Base-by-base conservation (phyloP, 1,140 invertebrate genomes). In the Oscheius sp. region DNA sequence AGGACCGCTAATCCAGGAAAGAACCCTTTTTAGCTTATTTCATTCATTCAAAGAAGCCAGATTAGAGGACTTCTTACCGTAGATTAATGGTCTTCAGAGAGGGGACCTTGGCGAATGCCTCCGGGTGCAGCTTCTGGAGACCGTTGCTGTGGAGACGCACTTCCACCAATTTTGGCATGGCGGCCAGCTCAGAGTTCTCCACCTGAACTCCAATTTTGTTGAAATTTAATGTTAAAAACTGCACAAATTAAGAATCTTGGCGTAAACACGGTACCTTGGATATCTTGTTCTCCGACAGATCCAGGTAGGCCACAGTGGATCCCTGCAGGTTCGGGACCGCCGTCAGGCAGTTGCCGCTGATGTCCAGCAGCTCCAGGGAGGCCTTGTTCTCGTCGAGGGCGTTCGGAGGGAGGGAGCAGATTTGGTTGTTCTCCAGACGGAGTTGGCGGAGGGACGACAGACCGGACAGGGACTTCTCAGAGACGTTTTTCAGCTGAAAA, bases 41-140 rank as follows among this genome's bases (percentile, higher is more conserved):
- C n/a, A n/a, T n/a, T n/a, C n/a, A n/a, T n/a, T n/a, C n/a, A n/a
- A n/a, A n/a, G n/a, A n/a, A n/a, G n/a, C n/a, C n/a, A n/a, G n/a
- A n/a, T n/a, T n/a, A n/a, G n/a, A n/a, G n/a, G n/a, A n/a, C n/a
- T n/a, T n/a, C n/a, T n/a, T n/a, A n/a, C n/a, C n/a, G n/a, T n/a
- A n/a, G n/a, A n/a, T n/a, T n/a, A n/a, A n/a, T n/a, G n/a, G n/a
- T n/a, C n/a, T 68, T 55, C 26, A 82, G 42, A 26, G 68, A 55
- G 18, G 82, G 80, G 2, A 84, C 81, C 55, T 83, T 83, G 76
- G 84, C 78, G 36, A 83, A 82, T 10, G 80, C 75, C 64, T 77
- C 79, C n/a, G 80, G 63, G 1, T 76, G 64, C 36, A 84, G 69
- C 1, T 61, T 63, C 26, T 46, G 66, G 20, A 83, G 34, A 18